These are phyloP conservation scores for Oceanites oceanicus DNA, from an alignment of 2,113 vertebrate genomes.

Conservation along the genomic window DNA sequence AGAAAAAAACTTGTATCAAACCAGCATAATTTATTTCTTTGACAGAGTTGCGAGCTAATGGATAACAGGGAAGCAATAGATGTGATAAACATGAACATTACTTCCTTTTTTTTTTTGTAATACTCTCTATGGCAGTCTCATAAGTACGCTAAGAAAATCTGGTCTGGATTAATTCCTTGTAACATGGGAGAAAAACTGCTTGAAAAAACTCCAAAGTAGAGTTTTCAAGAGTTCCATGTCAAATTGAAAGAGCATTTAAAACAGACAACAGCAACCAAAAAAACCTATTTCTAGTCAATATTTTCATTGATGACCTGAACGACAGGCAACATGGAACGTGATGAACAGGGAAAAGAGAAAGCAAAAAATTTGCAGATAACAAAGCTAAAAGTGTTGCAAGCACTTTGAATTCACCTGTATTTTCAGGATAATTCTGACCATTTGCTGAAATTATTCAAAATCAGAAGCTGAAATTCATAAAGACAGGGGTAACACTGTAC, in stretches of 20 bases:
- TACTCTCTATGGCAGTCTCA: not conserved
- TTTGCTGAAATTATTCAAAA: not conserved
- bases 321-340: not conserved
- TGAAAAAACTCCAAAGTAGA: not conserved
- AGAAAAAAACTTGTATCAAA: conserved; percentile 20
- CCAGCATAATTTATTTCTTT: conserved; percentile 20
- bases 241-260: not conserved
- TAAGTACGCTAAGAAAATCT: not conserved
- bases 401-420: not conserved
- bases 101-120: not conserved
- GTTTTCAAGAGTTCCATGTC: not conserved
- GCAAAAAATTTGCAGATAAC: not conserved
- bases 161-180: conserved; percentile 20
- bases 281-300: not conserved
- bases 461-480: not conserved
- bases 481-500: not conserved
- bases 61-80: conserved; percentile 44
- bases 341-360: not conserved
- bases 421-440: not conserved
- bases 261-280: not conserved
- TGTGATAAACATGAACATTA: conserved; percentile 1
- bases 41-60: conserved; percentile 47
- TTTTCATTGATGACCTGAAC: not conserved
- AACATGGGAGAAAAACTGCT: not conserved
- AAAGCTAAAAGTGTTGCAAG: not conserved